These are phyloP conservation scores for Andricus quercusramuli DNA, from an alignment of 2,888 invertebrate genomes.

Conservation along the genomic window DNA sequence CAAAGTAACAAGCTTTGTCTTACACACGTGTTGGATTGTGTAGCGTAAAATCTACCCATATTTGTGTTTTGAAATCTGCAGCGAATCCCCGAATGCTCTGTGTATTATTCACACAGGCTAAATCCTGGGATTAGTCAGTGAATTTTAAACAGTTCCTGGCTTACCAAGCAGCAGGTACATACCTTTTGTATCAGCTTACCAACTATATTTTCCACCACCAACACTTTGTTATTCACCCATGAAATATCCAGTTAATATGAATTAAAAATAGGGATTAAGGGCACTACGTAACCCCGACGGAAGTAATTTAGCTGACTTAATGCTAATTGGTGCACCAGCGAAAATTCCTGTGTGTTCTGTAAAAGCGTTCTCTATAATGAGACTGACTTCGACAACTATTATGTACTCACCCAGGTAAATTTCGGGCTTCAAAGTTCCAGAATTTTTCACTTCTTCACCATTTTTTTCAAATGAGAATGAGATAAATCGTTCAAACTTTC, in stretches of 20 bases:
- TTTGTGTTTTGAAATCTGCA: neutral
- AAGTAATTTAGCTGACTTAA: neutral
- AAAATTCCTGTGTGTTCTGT: neutral
- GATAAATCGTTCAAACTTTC: too few species aligned
- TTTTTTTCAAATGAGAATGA: too few species aligned
- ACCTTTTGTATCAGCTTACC: constrained; percentile 8
- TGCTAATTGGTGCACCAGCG: neutral
- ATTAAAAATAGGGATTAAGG: neutral
- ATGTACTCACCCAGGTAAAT: too few species aligned
- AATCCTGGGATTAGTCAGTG: constrained; percentile 46
- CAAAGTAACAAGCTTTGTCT: neutral
- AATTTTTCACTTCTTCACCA: too few species aligned
- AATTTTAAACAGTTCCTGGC: constrained; percentile 46
- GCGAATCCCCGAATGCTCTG: constrained; percentile 28
- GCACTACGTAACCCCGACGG: neutral
- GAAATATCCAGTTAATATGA: neutral
- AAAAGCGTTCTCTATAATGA: neutral
- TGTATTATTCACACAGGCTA: constrained; percentile 31
- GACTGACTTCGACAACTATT: neutral
- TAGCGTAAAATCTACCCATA: neutral
- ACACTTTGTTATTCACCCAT: neutral
- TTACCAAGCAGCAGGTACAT: constrained; percentile 35
- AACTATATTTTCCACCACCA: constrained; percentile 3
- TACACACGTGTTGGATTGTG: neutral
- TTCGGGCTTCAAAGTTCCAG: too few species aligned